These are phyloP conservation scores for Cinara cedri DNA, from an alignment of 2,888 invertebrate genomes.

Conservation along the genomic window DNA sequence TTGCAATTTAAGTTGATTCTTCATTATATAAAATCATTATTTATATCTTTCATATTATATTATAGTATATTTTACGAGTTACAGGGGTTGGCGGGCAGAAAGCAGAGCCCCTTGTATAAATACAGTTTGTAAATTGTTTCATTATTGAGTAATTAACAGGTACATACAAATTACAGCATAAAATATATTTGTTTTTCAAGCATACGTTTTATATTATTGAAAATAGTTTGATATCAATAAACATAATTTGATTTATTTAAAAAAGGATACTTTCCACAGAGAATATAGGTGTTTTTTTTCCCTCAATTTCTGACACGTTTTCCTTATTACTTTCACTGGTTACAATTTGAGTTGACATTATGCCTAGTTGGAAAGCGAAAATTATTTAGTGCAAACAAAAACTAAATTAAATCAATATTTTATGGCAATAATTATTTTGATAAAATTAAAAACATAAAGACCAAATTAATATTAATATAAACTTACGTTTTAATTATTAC, in stretches of 20 bases:
- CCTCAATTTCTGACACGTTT: conserved; percentile 35
- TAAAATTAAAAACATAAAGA: neutral
- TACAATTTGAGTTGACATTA: conserved; percentile 25
- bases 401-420: neutral
- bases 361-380: neutral
- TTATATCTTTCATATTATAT: no score
- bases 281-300: conserved; percentile 56
- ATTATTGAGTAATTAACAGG: no score
- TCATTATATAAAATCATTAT: no score
- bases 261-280: conserved; percentile 58
- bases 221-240: no score
- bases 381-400: neutral
- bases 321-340: conserved; percentile 33
- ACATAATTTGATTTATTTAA: neutral
- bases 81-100: no score
- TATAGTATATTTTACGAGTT: no score
- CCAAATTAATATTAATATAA: neutral
- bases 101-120: no score
- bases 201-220: no score
- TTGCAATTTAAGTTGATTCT: no score
- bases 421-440: neutral
- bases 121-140: no score
- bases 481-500: neutral
- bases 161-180: no score
- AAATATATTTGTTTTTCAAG: no score